These are phyloP conservation scores for Apamea sordens DNA, from an alignment of 2,888 invertebrate species.

Conservation along the genomic window DNA sequence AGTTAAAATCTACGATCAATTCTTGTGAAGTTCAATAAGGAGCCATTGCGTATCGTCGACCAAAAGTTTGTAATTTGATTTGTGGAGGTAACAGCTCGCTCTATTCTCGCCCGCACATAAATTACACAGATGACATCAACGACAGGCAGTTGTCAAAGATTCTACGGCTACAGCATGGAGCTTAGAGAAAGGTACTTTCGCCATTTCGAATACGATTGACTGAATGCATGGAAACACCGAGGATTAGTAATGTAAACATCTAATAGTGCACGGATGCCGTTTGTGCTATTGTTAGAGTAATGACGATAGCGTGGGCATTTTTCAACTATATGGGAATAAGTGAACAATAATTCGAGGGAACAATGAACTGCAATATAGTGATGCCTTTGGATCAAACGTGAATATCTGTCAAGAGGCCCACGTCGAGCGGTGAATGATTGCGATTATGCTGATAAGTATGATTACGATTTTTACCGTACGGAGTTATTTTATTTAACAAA, in stretches of 20 bases:
- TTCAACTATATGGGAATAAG: conserved; percentile 16
- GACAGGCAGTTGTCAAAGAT: conserved; percentile 27
- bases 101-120: conserved; percentile 3
- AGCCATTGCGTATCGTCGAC: neutral
- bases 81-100: neutral
- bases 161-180: neutral
- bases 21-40: no score
- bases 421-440: neutral
- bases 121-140: conserved; percentile 26
- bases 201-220: conserved; percentile 47
- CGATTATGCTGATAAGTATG: neutral
- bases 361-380: conserved; percentile 19
- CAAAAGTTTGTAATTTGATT: neutral
- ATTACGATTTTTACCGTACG: neutral
- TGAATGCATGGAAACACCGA: conserved; percentile 42
- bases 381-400: neutral
- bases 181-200: conserved; percentile 63
- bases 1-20: neutral
- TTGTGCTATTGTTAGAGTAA: conserved; percentile 22
- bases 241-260: conserved; percentile 51
- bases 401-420: neutral
- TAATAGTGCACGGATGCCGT: conserved; percentile 28
- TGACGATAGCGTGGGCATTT: neutral
- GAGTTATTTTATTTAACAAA: neutral
- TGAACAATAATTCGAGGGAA: conserved; percentile 20